Conservation (phyloP, 2,113 vertebrate species). For the Melanostigma gelatinosum region DNA sequence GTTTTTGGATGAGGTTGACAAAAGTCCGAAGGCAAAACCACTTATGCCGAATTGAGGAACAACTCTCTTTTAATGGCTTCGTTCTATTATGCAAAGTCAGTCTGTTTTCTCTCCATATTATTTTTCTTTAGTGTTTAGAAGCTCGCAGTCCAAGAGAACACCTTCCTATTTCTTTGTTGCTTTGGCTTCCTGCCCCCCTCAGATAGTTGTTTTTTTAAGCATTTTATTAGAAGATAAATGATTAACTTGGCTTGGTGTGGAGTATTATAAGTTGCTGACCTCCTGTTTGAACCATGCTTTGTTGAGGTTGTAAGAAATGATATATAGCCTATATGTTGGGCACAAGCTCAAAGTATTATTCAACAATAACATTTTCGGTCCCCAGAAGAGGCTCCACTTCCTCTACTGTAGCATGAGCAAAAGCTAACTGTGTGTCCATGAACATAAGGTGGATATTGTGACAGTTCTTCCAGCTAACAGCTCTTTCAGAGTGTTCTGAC, state of each 20-base stretch:
- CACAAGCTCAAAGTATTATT: too few species aligned
- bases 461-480: too few species aligned
- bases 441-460: too few species aligned
- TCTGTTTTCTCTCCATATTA: neutral
- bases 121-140: neutral
- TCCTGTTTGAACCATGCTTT: conserved; percentile 42
- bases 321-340: too few species aligned
- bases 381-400: too few species aligned
- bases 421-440: too few species aligned
- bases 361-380: too few species aligned
- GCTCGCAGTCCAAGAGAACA: neutral
- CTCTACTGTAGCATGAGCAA: too few species aligned
- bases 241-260: conserved; percentile 21
- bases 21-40: neutral
- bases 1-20: neutral
- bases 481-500: too few species aligned
- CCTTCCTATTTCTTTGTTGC: neutral
- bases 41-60: neutral
- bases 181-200: neutral
- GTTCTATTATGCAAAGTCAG: neutral
- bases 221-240: conserved; percentile 33
- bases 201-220: neutral
- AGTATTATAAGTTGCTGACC: conserved; percentile 35
- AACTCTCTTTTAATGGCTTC: neutral
- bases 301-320: conserved; percentile 41